Evolutionary conservation across 1,140 invertebrate species (phyloP).

Genomic region (Neodiprion pinetum): DNA sequence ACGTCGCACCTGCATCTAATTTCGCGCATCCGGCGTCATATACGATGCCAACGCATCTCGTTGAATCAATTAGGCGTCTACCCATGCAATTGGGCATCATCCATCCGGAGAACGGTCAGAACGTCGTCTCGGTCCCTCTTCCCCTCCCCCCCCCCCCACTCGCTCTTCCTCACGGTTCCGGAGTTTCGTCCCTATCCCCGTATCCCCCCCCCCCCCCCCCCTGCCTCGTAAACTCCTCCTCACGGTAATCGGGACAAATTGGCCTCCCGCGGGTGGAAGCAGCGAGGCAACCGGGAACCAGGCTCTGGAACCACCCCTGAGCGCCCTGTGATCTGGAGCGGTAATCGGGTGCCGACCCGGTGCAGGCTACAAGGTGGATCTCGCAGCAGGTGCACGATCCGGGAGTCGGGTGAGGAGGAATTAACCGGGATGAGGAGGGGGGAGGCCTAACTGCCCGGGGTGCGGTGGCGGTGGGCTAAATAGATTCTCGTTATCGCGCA

Average conservation of each 20-base stretch:
- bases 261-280: slow-evolving; percentile 3
- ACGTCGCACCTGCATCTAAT: no score
- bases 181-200: neutral
- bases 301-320: neutral
- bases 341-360: slow-evolving; percentile 1
- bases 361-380: neutral
- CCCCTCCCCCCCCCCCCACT: slow-evolving; percentile 9
- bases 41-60: no score
- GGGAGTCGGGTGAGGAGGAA: neutral
- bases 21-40: neutral
- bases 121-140: no score
- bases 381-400: neutral
- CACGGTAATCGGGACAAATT: slow-evolving; percentile 3
- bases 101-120: no score
- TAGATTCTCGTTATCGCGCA: slow-evolving; percentile 4
- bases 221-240: neutral
- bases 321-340: slow-evolving; percentile 6
- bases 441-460: neutral
- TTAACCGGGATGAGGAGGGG: neutral
- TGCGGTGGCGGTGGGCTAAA: neutral
- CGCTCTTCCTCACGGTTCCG: slow-evolving; percentile 10
- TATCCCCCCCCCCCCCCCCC: slow-evolving; percentile 7
- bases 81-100: no score
- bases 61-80: no score
- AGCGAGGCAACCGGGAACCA: neutral